These are phyloP conservation scores for Haplotaxodon microlepis DNA, from an alignment of 2,113 vertebrate genomes.

Conservation along the genomic window DNA sequence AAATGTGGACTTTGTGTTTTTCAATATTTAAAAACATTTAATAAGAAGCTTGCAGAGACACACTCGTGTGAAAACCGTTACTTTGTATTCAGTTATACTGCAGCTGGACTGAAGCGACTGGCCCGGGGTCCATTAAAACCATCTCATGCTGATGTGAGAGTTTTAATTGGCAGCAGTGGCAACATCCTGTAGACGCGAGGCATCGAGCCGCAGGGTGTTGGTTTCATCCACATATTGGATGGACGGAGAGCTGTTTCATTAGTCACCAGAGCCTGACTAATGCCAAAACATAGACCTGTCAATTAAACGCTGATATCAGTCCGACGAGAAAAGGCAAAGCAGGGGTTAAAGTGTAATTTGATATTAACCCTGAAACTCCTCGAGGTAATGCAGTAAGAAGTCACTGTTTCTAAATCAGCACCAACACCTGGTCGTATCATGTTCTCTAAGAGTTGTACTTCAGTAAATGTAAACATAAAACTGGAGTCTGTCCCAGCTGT, in stretches of 20 bases:
- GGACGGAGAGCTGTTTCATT: neutral
- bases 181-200: neutral
- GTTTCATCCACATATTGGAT: neutral
- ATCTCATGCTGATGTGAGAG: slow-evolving; percentile 9
- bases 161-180: slow-evolving; percentile 28
- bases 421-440: neutral
- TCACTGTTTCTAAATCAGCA: neutral
- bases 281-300: neutral
- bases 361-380: neutral
- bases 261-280: neutral
- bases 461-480: neutral
- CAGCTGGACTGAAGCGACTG: neutral
- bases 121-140: neutral
- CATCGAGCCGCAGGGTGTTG: neutral
- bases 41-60: neutral
- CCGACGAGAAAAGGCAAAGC: neutral
- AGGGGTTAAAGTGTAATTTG: neutral
- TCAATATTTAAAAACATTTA: neutral
- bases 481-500: neutral
- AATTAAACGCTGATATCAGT: neutral
- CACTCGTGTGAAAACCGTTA: neutral
- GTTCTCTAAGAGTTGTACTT: neutral
- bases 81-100: neutral
- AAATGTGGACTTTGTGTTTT: neutral
- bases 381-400: neutral